phyloP scores from a whole-genome alignment of 92 coral and sea anemone species.

The Palythoa grandiflora region DNA sequence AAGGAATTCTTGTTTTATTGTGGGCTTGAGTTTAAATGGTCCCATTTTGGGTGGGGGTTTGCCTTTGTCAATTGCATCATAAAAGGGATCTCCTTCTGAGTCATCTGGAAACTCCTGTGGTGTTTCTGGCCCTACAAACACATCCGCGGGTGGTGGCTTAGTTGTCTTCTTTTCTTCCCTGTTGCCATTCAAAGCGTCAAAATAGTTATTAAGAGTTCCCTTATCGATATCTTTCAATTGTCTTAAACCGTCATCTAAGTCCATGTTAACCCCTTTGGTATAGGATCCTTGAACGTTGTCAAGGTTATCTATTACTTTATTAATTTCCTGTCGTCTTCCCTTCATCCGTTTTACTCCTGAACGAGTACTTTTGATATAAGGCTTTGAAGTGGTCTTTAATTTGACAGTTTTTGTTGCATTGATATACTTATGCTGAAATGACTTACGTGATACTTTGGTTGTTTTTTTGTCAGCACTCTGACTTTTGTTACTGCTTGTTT shows the following conservation, averaged over 20 bases:
- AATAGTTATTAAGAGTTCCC: constrained; percentile 78
- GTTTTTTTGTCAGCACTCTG: background rate
- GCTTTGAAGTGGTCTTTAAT: background rate
- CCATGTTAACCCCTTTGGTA: constrained; percentile 63
- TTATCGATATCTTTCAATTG: constrained; percentile 74
- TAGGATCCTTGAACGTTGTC: constrained; percentile 77
- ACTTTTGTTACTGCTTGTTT: background rate
- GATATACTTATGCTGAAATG: constrained; percentile 1
- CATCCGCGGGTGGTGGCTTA: constrained; percentile 39
- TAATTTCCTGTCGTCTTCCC: constrained; percentile 66
- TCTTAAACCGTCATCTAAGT: constrained; percentile 57
- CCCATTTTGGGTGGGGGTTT: constrained; percentile 7
- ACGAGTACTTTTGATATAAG: constrained; percentile 5
- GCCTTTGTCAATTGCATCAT: constrained; percentile 42
- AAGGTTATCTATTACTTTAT: constrained; percentile 53
- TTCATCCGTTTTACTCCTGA: background rate
- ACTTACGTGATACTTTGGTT: background rate
- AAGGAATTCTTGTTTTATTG: background rate
- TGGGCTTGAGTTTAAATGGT: background rate
- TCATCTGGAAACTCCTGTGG: constrained; percentile 22
- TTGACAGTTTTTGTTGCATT: background rate
- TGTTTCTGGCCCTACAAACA: constrained; percentile 34
- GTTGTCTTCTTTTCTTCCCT: constrained; percentile 38
- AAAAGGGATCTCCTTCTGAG: constrained; percentile 36
- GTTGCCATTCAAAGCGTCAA: constrained; percentile 81